Evolutionary conservation across 1,140 invertebrate genomes (phyloP).

Genomic region (Zaprionus taronus): DNA sequence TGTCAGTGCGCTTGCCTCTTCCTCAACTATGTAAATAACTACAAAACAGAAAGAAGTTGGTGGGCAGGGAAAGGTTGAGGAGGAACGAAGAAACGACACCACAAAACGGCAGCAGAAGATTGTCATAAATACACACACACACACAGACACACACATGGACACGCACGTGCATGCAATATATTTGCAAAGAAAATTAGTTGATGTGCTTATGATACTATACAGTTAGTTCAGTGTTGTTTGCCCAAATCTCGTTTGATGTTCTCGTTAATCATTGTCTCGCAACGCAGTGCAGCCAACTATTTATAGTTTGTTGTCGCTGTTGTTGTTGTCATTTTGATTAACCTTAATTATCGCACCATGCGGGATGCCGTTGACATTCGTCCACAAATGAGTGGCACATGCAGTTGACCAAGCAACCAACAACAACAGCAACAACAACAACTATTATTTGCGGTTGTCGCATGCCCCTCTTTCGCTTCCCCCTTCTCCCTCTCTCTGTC

Average conservation of each 20-base stretch:
- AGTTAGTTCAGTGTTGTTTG: slow-evolving; percentile 20
- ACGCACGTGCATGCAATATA: slow-evolving; percentile 10
- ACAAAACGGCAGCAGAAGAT: slow-evolving; percentile 33
- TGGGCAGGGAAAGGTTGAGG: not conserved
- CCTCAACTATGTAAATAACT: slow-evolving; percentile 28
- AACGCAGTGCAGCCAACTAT: slow-evolving; percentile 21
- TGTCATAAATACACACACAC: slow-evolving; percentile 13
- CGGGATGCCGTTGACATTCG: slow-evolving; percentile 60
- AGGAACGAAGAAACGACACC: not conserved
- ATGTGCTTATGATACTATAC: slow-evolving; percentile 11
- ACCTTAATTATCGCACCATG: slow-evolving; percentile 66
- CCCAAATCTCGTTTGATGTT: slow-evolving; percentile 47
- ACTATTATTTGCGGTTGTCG: not conserved
- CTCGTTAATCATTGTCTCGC: slow-evolving; percentile 60
- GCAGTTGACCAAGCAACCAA: slow-evolving; percentile 15
- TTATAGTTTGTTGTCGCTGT: slow-evolving; percentile 24
- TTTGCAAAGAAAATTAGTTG: slow-evolving; percentile 42
- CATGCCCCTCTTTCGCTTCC: not conserved
- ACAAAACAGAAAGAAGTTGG: not conserved
- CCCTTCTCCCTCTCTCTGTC: not conserved
- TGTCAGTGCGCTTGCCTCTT: slow-evolving; percentile 19
- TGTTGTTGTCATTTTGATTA: slow-evolving; percentile 70
- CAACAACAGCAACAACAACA: not conserved
- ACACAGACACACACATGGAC: not conserved
- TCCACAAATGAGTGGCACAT: slow-evolving; percentile 42